Percentiles rank a stretch among this genome's conserved stretches.
Conservation (phyloP, 1,140 invertebrate species). For the Asobara japonica region DNA sequence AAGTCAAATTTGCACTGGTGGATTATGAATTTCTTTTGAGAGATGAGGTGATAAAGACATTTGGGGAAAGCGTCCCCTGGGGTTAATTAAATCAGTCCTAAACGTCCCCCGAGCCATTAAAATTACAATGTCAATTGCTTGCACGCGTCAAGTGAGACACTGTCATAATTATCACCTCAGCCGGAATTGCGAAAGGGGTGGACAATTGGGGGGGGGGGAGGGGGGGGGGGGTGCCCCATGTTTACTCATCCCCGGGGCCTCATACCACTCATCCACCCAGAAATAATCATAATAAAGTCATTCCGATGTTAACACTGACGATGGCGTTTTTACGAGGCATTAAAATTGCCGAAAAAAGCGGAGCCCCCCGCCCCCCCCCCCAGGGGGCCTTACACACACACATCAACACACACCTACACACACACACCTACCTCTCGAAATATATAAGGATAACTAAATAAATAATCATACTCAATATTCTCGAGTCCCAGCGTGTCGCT, state of each 20-base stretch:
- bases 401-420: too few species aligned
- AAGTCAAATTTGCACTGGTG: too few species aligned
- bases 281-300: constrained; percentile 12
- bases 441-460: too few species aligned
- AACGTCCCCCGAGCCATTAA: constrained; percentile 10
- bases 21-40: too few species aligned
- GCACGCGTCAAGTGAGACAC: constrained; percentile 9
- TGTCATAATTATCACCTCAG: background rate
- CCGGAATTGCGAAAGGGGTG: background rate
- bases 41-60: too few species aligned
- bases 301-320: background rate
- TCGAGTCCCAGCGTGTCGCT: too few species aligned
- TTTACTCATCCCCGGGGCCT: constrained; percentile 7
- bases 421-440: background rate
- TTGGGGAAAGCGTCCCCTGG: too few species aligned
- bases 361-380: too few species aligned
- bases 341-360: background rate
- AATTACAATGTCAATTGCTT: constrained; percentile 18
- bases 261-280: background rate
- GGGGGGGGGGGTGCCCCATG: too few species aligned
- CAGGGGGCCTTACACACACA: too few species aligned
- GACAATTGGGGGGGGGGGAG: background rate
- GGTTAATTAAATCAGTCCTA: constrained; percentile 16
- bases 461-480: too few species aligned
- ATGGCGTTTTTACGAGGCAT: background rate